Conservation (phyloP, 2,888 invertebrate genomes). For the Anthophora plumipes region DNA sequence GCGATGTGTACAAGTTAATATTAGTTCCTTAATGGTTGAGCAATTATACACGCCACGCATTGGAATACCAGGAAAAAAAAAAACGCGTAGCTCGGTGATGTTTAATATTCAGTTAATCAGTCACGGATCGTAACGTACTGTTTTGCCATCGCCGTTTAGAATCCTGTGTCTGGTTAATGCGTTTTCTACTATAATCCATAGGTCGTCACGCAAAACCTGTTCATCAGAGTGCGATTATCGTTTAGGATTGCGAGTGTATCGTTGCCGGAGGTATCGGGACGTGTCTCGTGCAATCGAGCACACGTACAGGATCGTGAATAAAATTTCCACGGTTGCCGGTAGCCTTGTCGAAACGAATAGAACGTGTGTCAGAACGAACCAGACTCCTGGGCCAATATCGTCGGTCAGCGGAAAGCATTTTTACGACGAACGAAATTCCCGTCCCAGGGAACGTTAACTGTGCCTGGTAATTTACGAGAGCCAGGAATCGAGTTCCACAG, state of each 20-base stretch:
- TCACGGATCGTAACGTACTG: conserved; percentile 10
- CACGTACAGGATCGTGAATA: background rate
- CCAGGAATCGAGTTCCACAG: background rate
- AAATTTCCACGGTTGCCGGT: conserved; percentile 5
- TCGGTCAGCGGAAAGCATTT: background rate
- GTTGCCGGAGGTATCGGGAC: background rate
- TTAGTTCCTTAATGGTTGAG: background rate
- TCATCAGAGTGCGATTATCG: conserved; percentile 9
- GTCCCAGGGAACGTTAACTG: background rate
- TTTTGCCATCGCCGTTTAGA: background rate
- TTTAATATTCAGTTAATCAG: conserved; percentile 30
- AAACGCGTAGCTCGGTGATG: background rate
- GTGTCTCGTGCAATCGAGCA: background rate
- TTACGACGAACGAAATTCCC: conserved; percentile 6
- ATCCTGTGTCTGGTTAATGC: background rate
- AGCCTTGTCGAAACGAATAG: conserved; percentile 5
- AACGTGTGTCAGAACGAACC: background rate
- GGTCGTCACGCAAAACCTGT: conserved; percentile 6
- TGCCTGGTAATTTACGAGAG: background rate
- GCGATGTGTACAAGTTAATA: background rate
- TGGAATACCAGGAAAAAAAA: background rate
- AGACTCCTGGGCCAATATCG: background rate
- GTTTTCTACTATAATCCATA: background rate
- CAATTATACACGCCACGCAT: background rate
- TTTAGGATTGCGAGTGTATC: background rate